Evolutionary conservation across 2,113 vertebrate genomes (phyloP).

Genomic region (Cyanocitta stelleri): DNA sequence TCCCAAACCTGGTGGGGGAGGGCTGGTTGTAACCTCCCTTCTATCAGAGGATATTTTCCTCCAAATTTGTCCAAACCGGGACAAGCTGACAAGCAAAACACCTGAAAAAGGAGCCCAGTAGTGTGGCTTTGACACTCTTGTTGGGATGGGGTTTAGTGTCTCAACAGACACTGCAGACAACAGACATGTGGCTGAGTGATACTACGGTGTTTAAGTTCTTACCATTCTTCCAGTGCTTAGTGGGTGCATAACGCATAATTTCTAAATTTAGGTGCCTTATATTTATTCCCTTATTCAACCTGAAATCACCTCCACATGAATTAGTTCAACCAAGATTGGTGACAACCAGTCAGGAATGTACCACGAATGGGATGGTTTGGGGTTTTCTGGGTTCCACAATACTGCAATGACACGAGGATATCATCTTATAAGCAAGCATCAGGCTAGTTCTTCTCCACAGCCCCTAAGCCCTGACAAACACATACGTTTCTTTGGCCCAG

Average conservation of each 20-base stretch:
- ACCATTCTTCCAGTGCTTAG: neutral
- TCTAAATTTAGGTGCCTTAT: neutral
- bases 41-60: too few species aligned
- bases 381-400: neutral
- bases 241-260: neutral
- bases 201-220: neutral
- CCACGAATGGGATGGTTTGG: neutral
- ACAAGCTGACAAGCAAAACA: neutral
- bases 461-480: neutral
- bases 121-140: neutral
- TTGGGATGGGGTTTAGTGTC: neutral
- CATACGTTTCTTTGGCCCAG: neutral
- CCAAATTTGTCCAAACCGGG: too few species aligned
- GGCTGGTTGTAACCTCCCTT: too few species aligned
- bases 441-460: neutral
- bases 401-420: neutral
- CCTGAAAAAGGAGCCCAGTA: neutral
- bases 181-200: neutral
- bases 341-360: accelerated
- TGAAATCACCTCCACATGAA: neutral
- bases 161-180: neutral
- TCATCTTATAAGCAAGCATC: neutral
- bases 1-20: too few species aligned
- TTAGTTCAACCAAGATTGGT: neutral
- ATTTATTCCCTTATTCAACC: neutral